Percentiles rank a stretch among this genome's conserved stretches.
Conservation (phyloP, 92 coral and sea anemone genomes). For the Pocillopora grandis region DNA sequence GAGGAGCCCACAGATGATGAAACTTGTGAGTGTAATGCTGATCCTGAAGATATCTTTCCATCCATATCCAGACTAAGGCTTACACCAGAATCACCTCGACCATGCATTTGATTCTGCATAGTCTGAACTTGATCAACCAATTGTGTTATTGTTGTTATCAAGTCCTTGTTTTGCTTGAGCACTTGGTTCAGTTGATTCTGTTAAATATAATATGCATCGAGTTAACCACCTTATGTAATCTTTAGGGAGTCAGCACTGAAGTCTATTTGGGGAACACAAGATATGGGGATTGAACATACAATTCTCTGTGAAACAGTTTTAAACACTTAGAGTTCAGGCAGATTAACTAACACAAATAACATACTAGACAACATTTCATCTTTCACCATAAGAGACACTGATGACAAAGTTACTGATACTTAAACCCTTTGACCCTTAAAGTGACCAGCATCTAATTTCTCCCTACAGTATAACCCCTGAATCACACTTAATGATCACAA, state of each 20-base stretch:
- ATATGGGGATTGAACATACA: too few relatives aligned
- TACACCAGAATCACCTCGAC: slow-evolving; percentile 42
- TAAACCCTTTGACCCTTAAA: too few relatives aligned
- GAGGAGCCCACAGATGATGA: slow-evolving; percentile 33
- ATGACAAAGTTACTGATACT: too few relatives aligned
- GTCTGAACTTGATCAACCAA: slow-evolving; percentile 84
- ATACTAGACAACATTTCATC: too few relatives aligned
- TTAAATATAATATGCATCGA: neutral
- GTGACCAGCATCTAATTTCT: too few relatives aligned
- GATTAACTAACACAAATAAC: too few relatives aligned
- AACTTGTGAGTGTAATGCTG: slow-evolving; percentile 29
- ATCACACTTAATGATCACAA: too few relatives aligned
- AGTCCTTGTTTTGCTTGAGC: slow-evolving; percentile 87
- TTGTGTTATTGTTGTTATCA: slow-evolving; percentile 80
- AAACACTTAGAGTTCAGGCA: too few relatives aligned
- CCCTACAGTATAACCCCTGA: too few relatives aligned
- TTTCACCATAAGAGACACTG: too few relatives aligned
- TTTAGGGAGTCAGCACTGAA: neutral
- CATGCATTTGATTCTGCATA: slow-evolving; percentile 51
- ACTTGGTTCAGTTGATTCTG: slow-evolving; percentile 90
- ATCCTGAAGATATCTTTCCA: slow-evolving; percentile 30
- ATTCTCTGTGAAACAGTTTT: too few relatives aligned
- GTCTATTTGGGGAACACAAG: too few relatives aligned
- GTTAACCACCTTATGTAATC: neutral
- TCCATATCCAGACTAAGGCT: slow-evolving; percentile 39